Conservation (phyloP, 2,113 vertebrate species). For the Alosa alosa region DNA sequence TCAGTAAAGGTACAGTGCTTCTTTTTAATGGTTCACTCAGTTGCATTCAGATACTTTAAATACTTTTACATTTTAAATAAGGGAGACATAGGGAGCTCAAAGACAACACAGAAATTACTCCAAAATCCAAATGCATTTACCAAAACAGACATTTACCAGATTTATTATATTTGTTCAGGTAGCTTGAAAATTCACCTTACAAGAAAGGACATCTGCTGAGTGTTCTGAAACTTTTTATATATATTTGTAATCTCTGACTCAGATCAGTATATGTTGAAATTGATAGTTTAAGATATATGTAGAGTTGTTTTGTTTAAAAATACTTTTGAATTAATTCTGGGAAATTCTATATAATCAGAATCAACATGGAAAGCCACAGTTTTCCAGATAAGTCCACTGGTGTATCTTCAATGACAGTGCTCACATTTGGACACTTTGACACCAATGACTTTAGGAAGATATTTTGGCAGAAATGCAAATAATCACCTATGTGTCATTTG, state of each 20-base stretch:
- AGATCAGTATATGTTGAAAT: neutral
- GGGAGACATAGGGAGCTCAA: neutral
- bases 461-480: neutral
- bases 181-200: neutral
- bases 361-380: neutral
- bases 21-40: neutral
- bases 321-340: neutral
- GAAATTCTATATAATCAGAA: neutral
- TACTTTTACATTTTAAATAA: neutral
- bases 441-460: neutral
- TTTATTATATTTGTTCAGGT: neutral
- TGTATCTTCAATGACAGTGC: neutral
- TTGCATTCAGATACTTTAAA: neutral
- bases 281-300: neutral
- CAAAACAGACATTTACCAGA: neutral
- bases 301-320: neutral
- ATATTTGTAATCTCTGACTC: neutral
- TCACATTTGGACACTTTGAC: neutral
- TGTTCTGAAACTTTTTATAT: neutral
- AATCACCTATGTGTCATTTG: neutral
- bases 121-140: too few relatives aligned
- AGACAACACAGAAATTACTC: neutral
- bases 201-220: neutral
- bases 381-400: neutral
- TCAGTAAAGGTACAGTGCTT: neutral